Conservation (phyloP, 92 coral and sea anemone genomes). For the Zoanthus sansibaricus region DNA sequence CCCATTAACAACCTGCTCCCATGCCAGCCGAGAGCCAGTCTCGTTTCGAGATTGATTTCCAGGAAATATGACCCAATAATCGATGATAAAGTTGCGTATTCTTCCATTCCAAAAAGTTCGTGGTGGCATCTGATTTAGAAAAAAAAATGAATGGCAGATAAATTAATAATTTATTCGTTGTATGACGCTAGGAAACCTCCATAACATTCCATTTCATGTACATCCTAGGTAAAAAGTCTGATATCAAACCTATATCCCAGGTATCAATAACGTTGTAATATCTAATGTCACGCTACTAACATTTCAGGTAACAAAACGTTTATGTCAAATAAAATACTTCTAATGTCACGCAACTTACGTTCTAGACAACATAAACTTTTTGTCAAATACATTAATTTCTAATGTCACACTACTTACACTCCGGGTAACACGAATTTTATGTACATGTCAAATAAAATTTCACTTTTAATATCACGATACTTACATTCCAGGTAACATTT, state of each 20-base stretch:
- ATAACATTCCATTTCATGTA: no score
- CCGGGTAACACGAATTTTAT: no score
- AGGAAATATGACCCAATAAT: conserved; percentile 22
- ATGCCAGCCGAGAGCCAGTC: neutral
- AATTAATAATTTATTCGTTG: no score
- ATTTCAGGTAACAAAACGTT: neutral
- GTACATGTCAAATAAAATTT: no score
- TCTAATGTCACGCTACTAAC: neutral
- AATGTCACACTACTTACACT: no score
- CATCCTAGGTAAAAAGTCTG: neutral
- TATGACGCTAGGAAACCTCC: neutral
- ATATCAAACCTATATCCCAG: neutral
- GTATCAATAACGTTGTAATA: neutral
- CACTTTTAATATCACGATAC: no score
- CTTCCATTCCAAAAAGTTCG: conserved; percentile 30
- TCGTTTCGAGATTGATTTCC: conserved; percentile 1
- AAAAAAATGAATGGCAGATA: no score
- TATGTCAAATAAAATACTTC: neutral
- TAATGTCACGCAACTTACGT: neutral
- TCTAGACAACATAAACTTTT: neutral
- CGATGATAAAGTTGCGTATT: conserved; percentile 31
- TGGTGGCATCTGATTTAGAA: neutral
- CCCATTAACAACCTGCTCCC: conserved; percentile 25
- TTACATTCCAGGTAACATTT: no score
- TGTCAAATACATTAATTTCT: no score